Evolutionary conservation across 2,797 vertebrate genomes (phyloP).

Genomic region (Argentina silus): DNA sequence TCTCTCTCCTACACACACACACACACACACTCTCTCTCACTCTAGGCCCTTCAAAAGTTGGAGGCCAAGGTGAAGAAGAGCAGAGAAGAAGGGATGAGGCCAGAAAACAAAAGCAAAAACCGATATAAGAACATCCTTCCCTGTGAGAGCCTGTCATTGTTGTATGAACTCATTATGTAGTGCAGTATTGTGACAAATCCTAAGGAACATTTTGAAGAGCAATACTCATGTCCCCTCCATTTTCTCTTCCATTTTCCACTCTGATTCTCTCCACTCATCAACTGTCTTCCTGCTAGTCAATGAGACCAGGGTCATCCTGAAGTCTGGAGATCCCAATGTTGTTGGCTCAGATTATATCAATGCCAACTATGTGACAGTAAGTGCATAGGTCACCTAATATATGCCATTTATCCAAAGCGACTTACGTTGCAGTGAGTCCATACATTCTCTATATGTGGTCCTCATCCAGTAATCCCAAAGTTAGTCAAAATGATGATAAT

Average conservation of each 20-base stretch:
- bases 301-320: conserved; percentile 88
- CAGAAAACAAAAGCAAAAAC: conserved; percentile 98
- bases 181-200: background rate
- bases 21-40: background rate
- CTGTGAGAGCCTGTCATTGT: conserved; percentile 79
- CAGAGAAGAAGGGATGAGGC: conserved; percentile 92
- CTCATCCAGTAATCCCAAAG: no score
- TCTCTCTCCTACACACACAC: no score
- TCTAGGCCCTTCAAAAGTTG: conserved; percentile 90
- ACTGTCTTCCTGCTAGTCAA: conserved; percentile 78
- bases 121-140: conserved; percentile 98
- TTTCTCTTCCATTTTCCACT: conserved; percentile 16
- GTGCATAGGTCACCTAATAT: conserved; percentile 33
- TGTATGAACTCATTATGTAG: background rate
- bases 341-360: conserved; percentile 96
- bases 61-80: conserved; percentile 92
- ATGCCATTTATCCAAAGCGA: background rate
- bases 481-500: no score
- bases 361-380: conserved; percentile 90
- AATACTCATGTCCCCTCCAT: background rate
- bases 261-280: background rate
- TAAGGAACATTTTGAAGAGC: background rate
- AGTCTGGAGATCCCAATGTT: conserved; percentile 78
- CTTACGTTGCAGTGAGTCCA: background rate
- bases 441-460: no score